These are phyloP conservation scores for Vulpes ferrilata DNA, from an alignment of 2,113 vertebrate species.

Conservation along the genomic window DNA sequence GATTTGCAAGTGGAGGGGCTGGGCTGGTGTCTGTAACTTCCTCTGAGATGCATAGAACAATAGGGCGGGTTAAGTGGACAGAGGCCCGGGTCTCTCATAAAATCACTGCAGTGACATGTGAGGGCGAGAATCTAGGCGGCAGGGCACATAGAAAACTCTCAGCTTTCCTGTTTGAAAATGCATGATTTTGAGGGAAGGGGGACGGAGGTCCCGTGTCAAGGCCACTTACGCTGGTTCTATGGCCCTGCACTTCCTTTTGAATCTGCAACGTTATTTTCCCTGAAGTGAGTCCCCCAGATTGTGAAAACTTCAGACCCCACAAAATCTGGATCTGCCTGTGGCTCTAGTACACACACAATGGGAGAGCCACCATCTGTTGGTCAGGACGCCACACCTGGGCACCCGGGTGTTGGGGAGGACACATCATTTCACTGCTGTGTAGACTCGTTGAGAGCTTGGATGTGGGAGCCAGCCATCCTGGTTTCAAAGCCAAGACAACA, in stretches of 20 bases:
- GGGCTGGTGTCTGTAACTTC: neutral
- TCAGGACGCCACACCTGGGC: too few species aligned
- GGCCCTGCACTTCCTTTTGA: neutral
- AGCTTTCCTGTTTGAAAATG: accelerated
- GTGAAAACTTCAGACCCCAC: neutral
- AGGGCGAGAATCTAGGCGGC: accelerated
- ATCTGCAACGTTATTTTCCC: neutral
- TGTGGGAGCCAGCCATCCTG: neutral
- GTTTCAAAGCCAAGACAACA: neutral
- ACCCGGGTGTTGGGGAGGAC: accelerated
- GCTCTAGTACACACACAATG: accelerated
- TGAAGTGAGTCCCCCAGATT: too few species aligned
- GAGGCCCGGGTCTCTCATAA: accelerated
- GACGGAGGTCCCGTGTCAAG: neutral
- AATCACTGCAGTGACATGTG: neutral
- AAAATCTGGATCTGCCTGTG: neutral
- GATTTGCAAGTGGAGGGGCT: neutral
- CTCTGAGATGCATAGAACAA: neutral
- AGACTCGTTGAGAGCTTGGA: neutral
- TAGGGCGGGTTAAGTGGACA: accelerated
- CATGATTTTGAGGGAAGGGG: accelerated
- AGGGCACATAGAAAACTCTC: neutral
- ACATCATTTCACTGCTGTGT: too few species aligned
- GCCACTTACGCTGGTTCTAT: accelerated
- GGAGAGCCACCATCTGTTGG: accelerated